Conservation (phyloP, 2,797 vertebrate species). For the Anguilla megastoma region DNA sequence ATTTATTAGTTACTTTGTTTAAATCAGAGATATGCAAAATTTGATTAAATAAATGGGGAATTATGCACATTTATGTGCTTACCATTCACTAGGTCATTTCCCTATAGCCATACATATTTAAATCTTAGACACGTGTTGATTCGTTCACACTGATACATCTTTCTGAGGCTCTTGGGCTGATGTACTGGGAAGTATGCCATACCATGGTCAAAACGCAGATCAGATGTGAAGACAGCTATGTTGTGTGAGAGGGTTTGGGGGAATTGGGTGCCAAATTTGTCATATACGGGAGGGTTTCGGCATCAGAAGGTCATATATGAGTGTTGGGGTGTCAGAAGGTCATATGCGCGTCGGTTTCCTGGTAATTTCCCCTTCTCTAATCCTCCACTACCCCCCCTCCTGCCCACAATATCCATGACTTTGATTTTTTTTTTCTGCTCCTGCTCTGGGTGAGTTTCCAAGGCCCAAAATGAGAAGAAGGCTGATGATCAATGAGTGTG, state of each 20-base stretch:
- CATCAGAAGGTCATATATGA: background rate
- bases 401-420: background rate
- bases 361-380: conserved; percentile 40
- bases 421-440: conserved; percentile 54
- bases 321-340: background rate
- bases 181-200: background rate
- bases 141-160: background rate
- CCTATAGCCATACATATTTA: background rate
- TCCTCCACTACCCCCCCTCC: conserved; percentile 51
- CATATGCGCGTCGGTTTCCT: background rate
- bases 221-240: background rate
- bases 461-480: conserved; percentile 54
- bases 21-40: background rate
- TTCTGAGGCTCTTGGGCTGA: background rate
- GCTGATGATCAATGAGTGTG: conserved; percentile 71
- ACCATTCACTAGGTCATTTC: background rate
- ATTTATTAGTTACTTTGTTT: background rate
- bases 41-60: background rate
- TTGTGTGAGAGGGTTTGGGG: background rate
- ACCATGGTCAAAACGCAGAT: background rate
- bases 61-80: background rate
- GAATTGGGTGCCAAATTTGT: background rate
- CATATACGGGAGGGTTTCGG: background rate
- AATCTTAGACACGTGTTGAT: background rate
- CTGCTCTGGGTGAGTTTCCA: conserved; percentile 31